phyloP scores from a whole-genome alignment of 2,888 invertebrate species.

The Dimorphilus gyrociliatus region DNA sequence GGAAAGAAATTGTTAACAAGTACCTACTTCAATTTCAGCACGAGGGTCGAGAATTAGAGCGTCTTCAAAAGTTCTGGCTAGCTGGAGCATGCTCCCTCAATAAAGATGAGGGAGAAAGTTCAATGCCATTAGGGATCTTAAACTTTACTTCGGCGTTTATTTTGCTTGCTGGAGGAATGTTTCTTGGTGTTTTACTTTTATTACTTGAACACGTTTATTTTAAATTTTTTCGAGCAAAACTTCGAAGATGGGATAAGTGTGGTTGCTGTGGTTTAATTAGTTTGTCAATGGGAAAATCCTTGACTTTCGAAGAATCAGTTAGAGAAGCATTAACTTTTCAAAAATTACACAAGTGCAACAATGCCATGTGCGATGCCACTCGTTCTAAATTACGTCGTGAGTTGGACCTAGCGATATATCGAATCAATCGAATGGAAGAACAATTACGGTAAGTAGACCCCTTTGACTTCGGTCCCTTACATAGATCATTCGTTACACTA shows the following conservation, averaged over 20 bases:
- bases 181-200: slow-evolving; percentile 69
- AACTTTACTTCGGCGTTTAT: slow-evolving; percentile 96
- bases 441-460: slow-evolving; percentile 47
- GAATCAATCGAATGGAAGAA: slow-evolving; percentile 68
- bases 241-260: slow-evolving; percentile 50
- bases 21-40: slow-evolving; percentile 25
- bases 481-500: too few relatives aligned
- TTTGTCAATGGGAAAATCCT: slow-evolving; percentile 61
- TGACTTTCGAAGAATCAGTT: slow-evolving; percentile 64
- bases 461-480: too few relatives aligned
- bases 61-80: slow-evolving; percentile 81
- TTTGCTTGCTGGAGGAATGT: slow-evolving; percentile 79
- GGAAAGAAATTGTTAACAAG: slow-evolving; percentile 24
- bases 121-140: slow-evolving; percentile 41
- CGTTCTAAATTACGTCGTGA: slow-evolving; percentile 80
- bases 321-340: slow-evolving; percentile 60
- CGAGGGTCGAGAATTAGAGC: slow-evolving; percentile 61
- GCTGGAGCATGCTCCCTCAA: slow-evolving; percentile 85
- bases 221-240: slow-evolving; percentile 47
- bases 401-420: slow-evolving; percentile 64
- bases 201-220: slow-evolving; percentile 85
- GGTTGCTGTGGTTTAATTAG: slow-evolving; percentile 87
- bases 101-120: slow-evolving; percentile 57
- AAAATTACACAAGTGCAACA: slow-evolving; percentile 55
- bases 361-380: slow-evolving; percentile 41